Percentiles rank a stretch among this genome's conserved stretches.
Conservation (phyloP, 2,888 invertebrate genomes). For the Odontocolon sp. region DNA sequence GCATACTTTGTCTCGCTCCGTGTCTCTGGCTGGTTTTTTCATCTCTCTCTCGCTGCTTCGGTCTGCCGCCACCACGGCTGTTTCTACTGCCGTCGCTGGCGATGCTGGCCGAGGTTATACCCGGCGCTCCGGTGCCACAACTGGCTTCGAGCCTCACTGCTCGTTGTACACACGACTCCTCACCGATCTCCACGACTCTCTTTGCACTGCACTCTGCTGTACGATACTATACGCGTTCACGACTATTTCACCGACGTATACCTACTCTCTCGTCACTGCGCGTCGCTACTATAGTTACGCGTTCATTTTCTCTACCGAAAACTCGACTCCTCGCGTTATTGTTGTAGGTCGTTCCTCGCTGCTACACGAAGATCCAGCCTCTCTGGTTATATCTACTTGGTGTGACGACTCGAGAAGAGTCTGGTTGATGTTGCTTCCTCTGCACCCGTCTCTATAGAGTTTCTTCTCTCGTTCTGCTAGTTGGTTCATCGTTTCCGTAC, state of each 20-base stretch:
- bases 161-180: slow-evolving; percentile 54
- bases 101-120: slow-evolving; percentile 52
- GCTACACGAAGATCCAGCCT: slow-evolving; percentile 26
- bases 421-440: slow-evolving; percentile 1
- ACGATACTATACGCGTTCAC: slow-evolving; percentile 41
- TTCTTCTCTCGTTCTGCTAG: slow-evolving; percentile 42
- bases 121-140: slow-evolving; percentile 55
- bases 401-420: slow-evolving; percentile 46
- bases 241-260: slow-evolving; percentile 55
- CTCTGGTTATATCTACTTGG: slow-evolving; percentile 50
- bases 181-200: slow-evolving; percentile 47
- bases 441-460: neutral
- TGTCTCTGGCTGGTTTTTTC: slow-evolving; percentile 66
- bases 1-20: slow-evolving; percentile 72
- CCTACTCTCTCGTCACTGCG: slow-evolving; percentile 41
- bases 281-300: slow-evolving; percentile 45
- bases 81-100: slow-evolving; percentile 61
- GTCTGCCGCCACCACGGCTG: slow-evolving; percentile 53
- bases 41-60: slow-evolving; percentile 81
- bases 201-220: slow-evolving; percentile 28
- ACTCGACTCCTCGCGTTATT: slow-evolving; percentile 52
- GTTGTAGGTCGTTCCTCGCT: slow-evolving; percentile 52
- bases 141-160: slow-evolving; percentile 59
- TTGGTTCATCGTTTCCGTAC: slow-evolving; percentile 38
- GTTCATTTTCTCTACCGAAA: slow-evolving; percentile 57